These are phyloP conservation scores for Xestoiulus laeticollis DNA, from an alignment of 2,888 invertebrate species.

Conservation along the genomic window DNA sequence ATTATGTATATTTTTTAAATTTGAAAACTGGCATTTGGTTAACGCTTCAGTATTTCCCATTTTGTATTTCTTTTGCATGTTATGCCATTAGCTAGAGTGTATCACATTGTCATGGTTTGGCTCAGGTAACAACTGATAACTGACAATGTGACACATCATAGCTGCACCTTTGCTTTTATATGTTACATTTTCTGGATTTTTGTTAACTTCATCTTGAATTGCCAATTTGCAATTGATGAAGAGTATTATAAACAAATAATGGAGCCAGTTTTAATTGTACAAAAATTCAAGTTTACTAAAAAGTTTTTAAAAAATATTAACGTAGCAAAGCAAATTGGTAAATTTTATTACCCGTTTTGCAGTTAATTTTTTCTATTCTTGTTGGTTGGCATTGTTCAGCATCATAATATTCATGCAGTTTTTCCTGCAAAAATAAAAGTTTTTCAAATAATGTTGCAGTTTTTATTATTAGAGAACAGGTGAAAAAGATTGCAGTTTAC, in stretches of 20 bases:
- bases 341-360: slow-evolving; percentile 27
- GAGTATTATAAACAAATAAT: too few relatives aligned
- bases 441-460: not conserved
- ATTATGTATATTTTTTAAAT: too few relatives aligned
- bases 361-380: not conserved
- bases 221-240: too few relatives aligned
- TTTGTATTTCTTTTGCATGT: too few relatives aligned
- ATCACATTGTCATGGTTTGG: too few relatives aligned
- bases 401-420: slow-evolving; percentile 20
- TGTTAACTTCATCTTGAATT: too few relatives aligned
- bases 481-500: not conserved
- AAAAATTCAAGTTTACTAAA: slow-evolving; percentile 10
- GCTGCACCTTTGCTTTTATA: not conserved
- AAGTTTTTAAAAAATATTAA: not conserved
- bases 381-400: not conserved
- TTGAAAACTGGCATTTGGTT: too few relatives aligned
- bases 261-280: not conserved
- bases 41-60: too few relatives aligned
- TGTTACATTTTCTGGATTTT: not conserved
- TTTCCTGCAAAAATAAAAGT: slow-evolving; percentile 20
- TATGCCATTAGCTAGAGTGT: too few relatives aligned
- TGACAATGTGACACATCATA: not conserved
- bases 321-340: slow-evolving; percentile 29
- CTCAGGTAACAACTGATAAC: too few relatives aligned
- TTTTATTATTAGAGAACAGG: not conserved